These are phyloP conservation scores for Pollenia labialis DNA, from an alignment of 2,888 invertebrate species.

Conservation along the genomic window DNA sequence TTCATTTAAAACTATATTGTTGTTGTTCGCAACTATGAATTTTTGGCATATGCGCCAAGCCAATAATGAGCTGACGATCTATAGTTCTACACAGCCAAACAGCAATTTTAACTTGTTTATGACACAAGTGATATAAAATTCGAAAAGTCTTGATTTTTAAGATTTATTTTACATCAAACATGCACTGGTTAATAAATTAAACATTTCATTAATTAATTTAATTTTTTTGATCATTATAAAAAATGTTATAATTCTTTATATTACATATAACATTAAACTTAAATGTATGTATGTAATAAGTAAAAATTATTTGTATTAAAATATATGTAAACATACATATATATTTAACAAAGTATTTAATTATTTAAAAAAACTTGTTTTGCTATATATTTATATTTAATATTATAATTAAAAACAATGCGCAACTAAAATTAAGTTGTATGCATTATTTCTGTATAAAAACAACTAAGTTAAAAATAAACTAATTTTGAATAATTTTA, in stretches of 20 bases:
- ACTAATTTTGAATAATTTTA: constrained; percentile 9
- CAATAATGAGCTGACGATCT: too few species aligned
- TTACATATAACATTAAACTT: constrained; percentile 32
- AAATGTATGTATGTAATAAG: constrained; percentile 19
- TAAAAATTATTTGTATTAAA: constrained; percentile 30
- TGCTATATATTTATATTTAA: constrained; percentile 17
- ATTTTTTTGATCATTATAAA: constrained; percentile 15
- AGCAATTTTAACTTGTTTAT: too few species aligned
- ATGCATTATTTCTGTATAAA: constrained; percentile 11
- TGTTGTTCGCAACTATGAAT: too few species aligned
- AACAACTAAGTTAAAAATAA: constrained; percentile 26
- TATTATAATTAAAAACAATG: constrained; percentile 23
- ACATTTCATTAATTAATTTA: constrained; percentile 15
- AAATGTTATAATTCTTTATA: constrained; percentile 6
- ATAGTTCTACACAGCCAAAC: too few species aligned
- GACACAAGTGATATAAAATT: not conserved
- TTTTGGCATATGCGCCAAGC: too few species aligned
- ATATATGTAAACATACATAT: not conserved
- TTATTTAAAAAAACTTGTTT: constrained; percentile 3
- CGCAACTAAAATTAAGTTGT: constrained; percentile 22
- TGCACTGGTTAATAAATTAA: constrained; percentile 32
- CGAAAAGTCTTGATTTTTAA: not conserved
- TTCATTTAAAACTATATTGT: too few species aligned
- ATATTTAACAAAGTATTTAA: constrained; percentile 41
- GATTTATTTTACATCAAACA: constrained; percentile 34